phyloP scores from a whole-genome alignment of 2,113 vertebrate species.

The Corythornis madagascariensis region DNA sequence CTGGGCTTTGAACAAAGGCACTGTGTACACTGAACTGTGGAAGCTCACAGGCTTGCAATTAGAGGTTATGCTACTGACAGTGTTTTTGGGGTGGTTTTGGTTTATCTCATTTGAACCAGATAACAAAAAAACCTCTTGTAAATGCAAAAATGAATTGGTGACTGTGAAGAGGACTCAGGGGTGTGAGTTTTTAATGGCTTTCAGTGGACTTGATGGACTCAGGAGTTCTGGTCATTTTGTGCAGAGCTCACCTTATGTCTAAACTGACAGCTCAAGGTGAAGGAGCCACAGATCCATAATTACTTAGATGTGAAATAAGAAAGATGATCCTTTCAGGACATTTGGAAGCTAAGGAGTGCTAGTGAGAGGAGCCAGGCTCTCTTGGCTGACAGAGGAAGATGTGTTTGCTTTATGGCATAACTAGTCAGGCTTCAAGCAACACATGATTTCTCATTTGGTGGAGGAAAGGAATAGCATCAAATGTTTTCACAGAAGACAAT shows the following conservation, averaged over 20 bases:
- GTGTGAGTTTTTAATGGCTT: neutral
- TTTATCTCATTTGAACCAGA: too few relatives aligned
- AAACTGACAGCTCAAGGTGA: neutral
- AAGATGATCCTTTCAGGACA: slow-evolving; percentile 10
- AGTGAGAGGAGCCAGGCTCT: slow-evolving; percentile 8
- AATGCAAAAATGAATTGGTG: neutral
- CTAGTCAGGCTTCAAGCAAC: neutral
- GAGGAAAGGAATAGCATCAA: neutral
- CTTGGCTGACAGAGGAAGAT: slow-evolving; percentile 17
- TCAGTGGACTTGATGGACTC: neutral
- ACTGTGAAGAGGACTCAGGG: neutral
- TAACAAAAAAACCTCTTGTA: neutral
- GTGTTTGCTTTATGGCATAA: slow-evolving; percentile 37
- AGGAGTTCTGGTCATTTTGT: neutral
- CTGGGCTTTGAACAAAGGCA: neutral
- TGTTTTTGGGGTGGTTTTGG: neutral
- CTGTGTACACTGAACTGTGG: neutral
- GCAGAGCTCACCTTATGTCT: neutral
- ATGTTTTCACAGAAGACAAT: neutral
- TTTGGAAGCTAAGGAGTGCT: slow-evolving; percentile 4
- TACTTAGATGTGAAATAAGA: neutral
- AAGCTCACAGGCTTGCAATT: neutral
- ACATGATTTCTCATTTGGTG: neutral
- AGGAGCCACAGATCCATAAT: neutral
- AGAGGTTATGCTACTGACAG: neutral